Base-by-base conservation (phyloP, 2,113 vertebrate genomes). In the Perca fluviatilis region DNA sequence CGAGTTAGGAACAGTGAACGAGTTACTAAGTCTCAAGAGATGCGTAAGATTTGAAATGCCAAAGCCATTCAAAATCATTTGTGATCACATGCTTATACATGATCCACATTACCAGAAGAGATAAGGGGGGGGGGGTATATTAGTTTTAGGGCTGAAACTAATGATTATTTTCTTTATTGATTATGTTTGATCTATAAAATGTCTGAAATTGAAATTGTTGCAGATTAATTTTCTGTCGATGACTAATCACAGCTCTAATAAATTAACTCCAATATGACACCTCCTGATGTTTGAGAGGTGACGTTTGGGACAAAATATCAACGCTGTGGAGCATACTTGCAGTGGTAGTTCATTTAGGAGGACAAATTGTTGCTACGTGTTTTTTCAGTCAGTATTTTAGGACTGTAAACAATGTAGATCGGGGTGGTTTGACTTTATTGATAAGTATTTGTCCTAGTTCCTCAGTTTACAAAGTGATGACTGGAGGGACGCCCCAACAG, bases 1-100 rank as follows among this genome's bases (percentile, higher is more conserved):
- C 69, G 53, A 77, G 78, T 80, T 83, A 86, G 67, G 92, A 89
- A 90, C 84, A 84, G 67, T 84, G 80, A n/a, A 79, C 64, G 46
- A 86, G 72, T 86, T 80, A 77, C 81, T 18, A 46, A 60, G 66
- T 87, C 64, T 63, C n/a, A 7, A 47, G 60, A 76, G 76, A 68
- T 47, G 69, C 23, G 40, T 53, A 79, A 70, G 70, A 66, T 77
- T 79, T 64, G 14, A 78, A 77, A 71, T 36, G 74, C 51, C 19
- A 69, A 65, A 69, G 25, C 14, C 67, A 64, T 63, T 67, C 15
- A 67, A 83, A 89, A 80, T 16, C 79, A 86, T 71, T 80, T 2
- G 57, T 71, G 14, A 80, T 60, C 57, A 40, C 64, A 57, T 43
- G 15, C 13, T 36, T 40, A 51, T 13, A 46, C 49, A 67, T 18